Percentiles rank a stretch among this genome's conserved stretches.
Evolutionary conservation across 2,888 invertebrate genomes (phyloP).

Genomic region (Plagodis dolabraria): DNA sequence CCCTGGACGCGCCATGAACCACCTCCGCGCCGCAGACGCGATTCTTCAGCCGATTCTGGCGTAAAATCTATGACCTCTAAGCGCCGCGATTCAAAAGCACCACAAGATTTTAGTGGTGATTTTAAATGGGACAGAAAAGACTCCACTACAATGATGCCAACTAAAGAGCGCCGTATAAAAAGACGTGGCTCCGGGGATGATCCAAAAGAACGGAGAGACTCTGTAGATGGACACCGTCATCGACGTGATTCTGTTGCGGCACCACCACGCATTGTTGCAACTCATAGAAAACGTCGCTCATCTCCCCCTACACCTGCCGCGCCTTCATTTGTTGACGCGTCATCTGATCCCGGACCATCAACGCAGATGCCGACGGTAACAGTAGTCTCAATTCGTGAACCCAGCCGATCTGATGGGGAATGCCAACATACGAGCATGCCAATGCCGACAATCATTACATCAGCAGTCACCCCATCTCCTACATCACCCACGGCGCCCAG

Average conservation of each 20-base stretch:
- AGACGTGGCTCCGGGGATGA: slow-evolving; percentile 88
- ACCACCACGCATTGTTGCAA: slow-evolving; percentile 86
- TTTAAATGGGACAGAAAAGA: slow-evolving; percentile 90
- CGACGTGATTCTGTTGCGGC: slow-evolving; percentile 88
- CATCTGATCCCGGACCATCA: slow-evolving; percentile 88
- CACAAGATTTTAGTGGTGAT: slow-evolving; percentile 89
- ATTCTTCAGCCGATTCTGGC: slow-evolving; percentile 94
- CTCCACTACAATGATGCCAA: slow-evolving; percentile 82
- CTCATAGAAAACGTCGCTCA: slow-evolving; percentile 83
- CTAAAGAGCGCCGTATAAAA: slow-evolving; percentile 74
- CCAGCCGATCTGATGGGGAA: slow-evolving; percentile 85
- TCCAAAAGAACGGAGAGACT: slow-evolving; percentile 83
- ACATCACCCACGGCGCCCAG: slow-evolving; percentile 88
- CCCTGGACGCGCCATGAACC: slow-evolving; percentile 90
- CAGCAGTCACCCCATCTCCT: slow-evolving; percentile 92
- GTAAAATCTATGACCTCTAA: slow-evolving; percentile 90
- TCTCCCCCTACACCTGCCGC: slow-evolving; percentile 75
- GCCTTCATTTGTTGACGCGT: slow-evolving; percentile 82
- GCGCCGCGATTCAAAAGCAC: slow-evolving; percentile 89
- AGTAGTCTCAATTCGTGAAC: slow-evolving; percentile 75
- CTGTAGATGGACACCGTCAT: slow-evolving; percentile 88
- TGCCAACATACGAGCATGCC: slow-evolving; percentile 82
- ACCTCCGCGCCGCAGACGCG: slow-evolving; percentile 90
- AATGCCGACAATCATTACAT: slow-evolving; percentile 92
- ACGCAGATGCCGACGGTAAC: slow-evolving; percentile 76